A percentile compares a stretch with the other conserved stretches of the same genome.
Evolutionary conservation across 92 coral and sea anemone species (phyloP).

Genomic region (Ricordea florida): DNA sequence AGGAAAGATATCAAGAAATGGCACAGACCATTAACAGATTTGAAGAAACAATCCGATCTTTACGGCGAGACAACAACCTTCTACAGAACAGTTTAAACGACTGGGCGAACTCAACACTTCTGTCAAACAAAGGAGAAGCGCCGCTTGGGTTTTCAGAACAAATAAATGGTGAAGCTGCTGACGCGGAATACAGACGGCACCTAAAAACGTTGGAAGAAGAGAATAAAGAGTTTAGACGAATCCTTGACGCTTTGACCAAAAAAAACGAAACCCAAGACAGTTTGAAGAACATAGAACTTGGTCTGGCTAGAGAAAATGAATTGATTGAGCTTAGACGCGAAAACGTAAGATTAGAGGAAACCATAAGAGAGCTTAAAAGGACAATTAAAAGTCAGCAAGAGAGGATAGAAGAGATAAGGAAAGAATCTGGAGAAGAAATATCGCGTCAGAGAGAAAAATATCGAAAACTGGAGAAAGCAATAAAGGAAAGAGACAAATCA

Average conservation of each 20-base stretch:
- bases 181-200: conserved; percentile 60
- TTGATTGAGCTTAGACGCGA: conserved; percentile 68
- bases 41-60: conserved; percentile 75
- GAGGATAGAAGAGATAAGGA: conserved; percentile 67
- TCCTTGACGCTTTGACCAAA: conserved; percentile 71
- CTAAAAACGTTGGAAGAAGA: conserved; percentile 74
- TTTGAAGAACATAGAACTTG: conserved; percentile 63
- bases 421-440: conserved; percentile 62
- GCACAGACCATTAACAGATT: conserved; percentile 55
- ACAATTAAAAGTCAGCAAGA: conserved; percentile 71
- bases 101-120: conserved; percentile 42
- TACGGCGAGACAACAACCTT: conserved; percentile 72
- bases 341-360: conserved; percentile 57
- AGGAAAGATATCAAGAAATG: conserved; percentile 67
- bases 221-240: conserved; percentile 76
- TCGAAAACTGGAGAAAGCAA: conserved; percentile 65
- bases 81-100: conserved; percentile 58
- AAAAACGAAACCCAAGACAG: conserved; percentile 58
- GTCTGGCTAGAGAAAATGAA: conserved; percentile 69
- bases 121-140: not conserved
- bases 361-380: conserved; percentile 62
- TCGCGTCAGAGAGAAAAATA: conserved; percentile 64
- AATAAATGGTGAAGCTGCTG: conserved; percentile 18
- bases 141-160: not conserved
- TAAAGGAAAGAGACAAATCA: conserved; percentile 50